Conservation (phyloP, 2,888 invertebrate genomes). For the Synergus laeviventris region DNA sequence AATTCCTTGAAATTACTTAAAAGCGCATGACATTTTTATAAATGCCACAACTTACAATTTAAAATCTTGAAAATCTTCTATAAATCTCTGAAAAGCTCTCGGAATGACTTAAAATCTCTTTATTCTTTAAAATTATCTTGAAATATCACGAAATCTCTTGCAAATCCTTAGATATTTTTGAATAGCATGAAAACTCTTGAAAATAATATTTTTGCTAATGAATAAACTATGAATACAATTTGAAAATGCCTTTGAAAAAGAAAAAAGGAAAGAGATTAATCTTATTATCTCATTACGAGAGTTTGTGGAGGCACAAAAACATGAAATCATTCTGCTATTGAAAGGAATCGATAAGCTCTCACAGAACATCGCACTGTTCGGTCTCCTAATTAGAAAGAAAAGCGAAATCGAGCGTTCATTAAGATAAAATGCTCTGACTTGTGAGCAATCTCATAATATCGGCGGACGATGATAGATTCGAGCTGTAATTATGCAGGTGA, state of each 20-base stretch:
- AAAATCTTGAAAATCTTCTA: too few species aligned
- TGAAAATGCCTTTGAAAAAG: neutral
- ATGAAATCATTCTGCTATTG: conserved; percentile 9
- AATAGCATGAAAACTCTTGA: too few species aligned
- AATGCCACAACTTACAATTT: too few species aligned
- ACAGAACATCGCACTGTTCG: conserved; percentile 32
- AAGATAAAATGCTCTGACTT: conserved; percentile 57
- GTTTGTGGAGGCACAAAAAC: conserved; percentile 29
- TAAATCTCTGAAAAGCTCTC: too few species aligned
- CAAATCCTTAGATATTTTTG: too few species aligned
- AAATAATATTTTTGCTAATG: too few species aligned
- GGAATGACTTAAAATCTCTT: too few species aligned
- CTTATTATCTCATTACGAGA: neutral
- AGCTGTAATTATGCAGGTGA: conserved; percentile 58
- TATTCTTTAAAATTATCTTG: too few species aligned
- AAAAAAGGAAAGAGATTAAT: neutral
- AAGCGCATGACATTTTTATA: too few species aligned
- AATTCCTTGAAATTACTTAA: too few species aligned
- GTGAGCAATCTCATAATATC: conserved; percentile 57
- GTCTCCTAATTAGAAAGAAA: conserved; percentile 45
- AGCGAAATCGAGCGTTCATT: conserved; percentile 53
- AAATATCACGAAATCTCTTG: too few species aligned
- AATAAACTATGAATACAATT: too few species aligned
- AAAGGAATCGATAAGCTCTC: conserved; percentile 16
- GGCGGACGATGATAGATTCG: conserved; percentile 59